Evolutionary conservation across 1,140 invertebrate genomes (phyloP), one percentile per base, ranked within the genome.

Genomic region (Ericerus pela): DNA sequence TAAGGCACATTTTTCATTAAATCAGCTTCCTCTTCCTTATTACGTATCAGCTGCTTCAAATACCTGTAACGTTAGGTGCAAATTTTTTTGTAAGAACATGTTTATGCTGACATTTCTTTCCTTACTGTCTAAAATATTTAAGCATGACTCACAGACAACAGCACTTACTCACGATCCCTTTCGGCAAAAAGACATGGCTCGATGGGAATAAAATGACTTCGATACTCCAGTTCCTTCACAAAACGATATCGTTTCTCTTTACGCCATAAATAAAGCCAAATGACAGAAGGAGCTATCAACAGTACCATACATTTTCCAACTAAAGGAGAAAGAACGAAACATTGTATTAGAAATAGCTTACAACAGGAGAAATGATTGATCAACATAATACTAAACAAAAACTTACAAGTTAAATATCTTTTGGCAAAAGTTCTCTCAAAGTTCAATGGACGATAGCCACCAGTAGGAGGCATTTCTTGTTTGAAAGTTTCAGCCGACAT

Each of bases 1-100:
- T 84, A 85, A 56, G 81, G 80, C 2, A 89, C 84, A 69, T 92
- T 79, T 57, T 79, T 79, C 91, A 94, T 95, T 10, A 95, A 71
- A 57, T 87, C 77, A 37, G 75, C 76, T 70, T 96, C 90, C 55
- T 83, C 81, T 52, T 93, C 87, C 16, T 87, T 75, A 70, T 90
- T 91, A 43, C 73, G 75, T 53, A 81, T 74, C 2, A 88, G 54
- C 64, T 90, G 83, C 62, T 87, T 91, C 64, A 96, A 69, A 63
- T 71, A 77, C 33, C 78, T 80, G 56, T 3, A 47, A 47, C 20
- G 4, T 22, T 57, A 51, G 12, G 22, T 24, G 18, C 3, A 38
- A 11, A 38, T 18, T 54, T 22, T 14, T n/a, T 12, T 18, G 8
- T 14, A 14, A 30, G 8, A 10, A 27, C n/a, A 47, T 12, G 24